Percentiles rank a stretch among this genome's conserved stretches.
These are phyloP conservation scores for Mimachlamys varia DNA, from an alignment of 2,888 invertebrate species.

Conservation along the genomic window DNA sequence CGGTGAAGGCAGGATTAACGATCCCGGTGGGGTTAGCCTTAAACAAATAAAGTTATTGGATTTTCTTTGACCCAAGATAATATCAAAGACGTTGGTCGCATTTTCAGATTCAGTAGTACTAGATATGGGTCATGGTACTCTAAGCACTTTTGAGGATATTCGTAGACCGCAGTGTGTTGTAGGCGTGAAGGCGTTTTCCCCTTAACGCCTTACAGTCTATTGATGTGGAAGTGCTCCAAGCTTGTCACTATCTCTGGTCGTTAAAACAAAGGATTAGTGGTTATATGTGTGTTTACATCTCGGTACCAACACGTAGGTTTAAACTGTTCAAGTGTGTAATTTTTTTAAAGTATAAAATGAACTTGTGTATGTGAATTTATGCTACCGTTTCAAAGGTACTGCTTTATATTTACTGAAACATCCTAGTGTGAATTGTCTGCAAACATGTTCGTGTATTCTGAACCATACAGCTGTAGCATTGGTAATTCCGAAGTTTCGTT, in stretches of 20 bases:
- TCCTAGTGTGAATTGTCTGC: too few relatives aligned
- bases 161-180: not conserved
- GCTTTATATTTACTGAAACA: not conserved
- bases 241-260: not conserved
- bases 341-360: not conserved
- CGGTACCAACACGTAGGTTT: not conserved
- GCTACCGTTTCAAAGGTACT: not conserved
- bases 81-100: not conserved
- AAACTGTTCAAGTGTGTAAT: not conserved
- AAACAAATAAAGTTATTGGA: not conserved
- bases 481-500: too few relatives aligned
- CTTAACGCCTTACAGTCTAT: not conserved
- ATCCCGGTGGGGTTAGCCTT: conserved; percentile 55
- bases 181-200: conserved; percentile 25
- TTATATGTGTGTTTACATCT: not conserved
- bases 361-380: not conserved
- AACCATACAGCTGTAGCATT: too few relatives aligned
- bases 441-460: too few relatives aligned
- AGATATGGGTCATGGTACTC: not conserved
- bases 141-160: not conserved
- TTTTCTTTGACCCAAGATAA: not conserved
- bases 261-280: conserved; percentile 15
- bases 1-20: conserved; percentile 61
- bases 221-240: not conserved
- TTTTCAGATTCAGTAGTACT: conserved; percentile 23